These are phyloP conservation scores for Helicoverpa zea DNA, from an alignment of 1,140 invertebrate species.

Conservation along the genomic window DNA sequence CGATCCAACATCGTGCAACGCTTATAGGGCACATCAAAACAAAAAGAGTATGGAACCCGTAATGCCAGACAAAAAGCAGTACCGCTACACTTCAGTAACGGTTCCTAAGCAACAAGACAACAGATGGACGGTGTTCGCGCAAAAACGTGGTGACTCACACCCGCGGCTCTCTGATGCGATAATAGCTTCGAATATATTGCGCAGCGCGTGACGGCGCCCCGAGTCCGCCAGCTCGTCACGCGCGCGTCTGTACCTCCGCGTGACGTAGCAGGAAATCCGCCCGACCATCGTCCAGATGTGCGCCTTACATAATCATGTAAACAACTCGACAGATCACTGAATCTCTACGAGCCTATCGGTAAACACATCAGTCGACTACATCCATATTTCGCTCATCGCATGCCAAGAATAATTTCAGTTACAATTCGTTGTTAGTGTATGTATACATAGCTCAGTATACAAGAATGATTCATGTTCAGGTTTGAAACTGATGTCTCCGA, in stretches of 20 bases:
- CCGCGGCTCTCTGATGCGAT: background rate
- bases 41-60: background rate
- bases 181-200: background rate
- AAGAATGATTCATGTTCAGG: no score
- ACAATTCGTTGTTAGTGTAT: no score
- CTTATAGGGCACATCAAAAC: background rate
- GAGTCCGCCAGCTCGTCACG: background rate
- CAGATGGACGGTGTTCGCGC: background rate
- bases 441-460: no score
- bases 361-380: no score
- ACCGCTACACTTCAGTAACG: background rate
- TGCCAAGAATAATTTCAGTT: no score
- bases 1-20: no score
- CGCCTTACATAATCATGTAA: background rate
- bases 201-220: background rate
- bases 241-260: background rate
- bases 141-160: slow-evolving; percentile 15
- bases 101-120: background rate
- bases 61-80: background rate
- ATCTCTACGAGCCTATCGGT: background rate
- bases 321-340: background rate
- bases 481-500: no score
- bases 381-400: no score
- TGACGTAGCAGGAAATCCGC: slow-evolving; percentile 11
- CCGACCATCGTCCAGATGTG: slow-evolving; percentile 5